A percentile compares a stretch with the other conserved stretches of the same genome.
These are phyloP conservation scores for Penaeus chinensis DNA, from an alignment of 1,140 invertebrate genomes.

Conservation along the genomic window DNA sequence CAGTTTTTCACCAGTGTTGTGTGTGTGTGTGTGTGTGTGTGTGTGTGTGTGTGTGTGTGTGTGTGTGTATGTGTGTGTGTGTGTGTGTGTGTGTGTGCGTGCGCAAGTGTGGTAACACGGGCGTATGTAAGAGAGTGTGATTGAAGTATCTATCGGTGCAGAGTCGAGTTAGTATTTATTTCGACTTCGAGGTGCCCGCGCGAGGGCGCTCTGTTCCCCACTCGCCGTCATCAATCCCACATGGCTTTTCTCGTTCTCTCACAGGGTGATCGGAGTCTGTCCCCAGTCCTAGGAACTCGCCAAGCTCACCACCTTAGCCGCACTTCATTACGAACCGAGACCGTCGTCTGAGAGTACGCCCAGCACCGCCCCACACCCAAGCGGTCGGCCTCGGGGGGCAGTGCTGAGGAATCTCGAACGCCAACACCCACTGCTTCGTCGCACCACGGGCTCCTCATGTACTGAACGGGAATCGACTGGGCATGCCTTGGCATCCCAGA, in stretches of 20 bases:
- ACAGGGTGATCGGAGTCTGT: slow-evolving; percentile 62
- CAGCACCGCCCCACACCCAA: slow-evolving; percentile 58
- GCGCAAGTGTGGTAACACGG: no score
- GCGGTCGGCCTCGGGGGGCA: slow-evolving; percentile 39
- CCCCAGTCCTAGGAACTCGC: slow-evolving; percentile 62
- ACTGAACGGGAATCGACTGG: slow-evolving; percentile 23
- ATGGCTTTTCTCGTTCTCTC: not conserved
- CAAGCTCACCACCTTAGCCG: slow-evolving; percentile 63
- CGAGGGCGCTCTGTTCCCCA: no score
- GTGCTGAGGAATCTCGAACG: slow-evolving; percentile 56
- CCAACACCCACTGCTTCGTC: slow-evolving; percentile 48
- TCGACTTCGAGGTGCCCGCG: no score
- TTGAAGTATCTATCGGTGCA: no score
- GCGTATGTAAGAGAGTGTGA: no score
- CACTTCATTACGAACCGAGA: slow-evolving; percentile 61
- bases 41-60: no score
- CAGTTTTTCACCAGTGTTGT: no score
- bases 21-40: no score
- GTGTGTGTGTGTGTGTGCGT: no score
- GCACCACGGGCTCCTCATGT: slow-evolving; percentile 54
- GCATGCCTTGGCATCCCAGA: not conserved
- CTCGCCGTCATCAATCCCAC: no score
- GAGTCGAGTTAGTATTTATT: no score
- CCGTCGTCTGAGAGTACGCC: slow-evolving; percentile 64
- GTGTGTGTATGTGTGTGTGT: no score